Evolutionary conservation across 2,113 vertebrate genomes (phyloP).

Genomic region (Apaloderma vittatum): DNA sequence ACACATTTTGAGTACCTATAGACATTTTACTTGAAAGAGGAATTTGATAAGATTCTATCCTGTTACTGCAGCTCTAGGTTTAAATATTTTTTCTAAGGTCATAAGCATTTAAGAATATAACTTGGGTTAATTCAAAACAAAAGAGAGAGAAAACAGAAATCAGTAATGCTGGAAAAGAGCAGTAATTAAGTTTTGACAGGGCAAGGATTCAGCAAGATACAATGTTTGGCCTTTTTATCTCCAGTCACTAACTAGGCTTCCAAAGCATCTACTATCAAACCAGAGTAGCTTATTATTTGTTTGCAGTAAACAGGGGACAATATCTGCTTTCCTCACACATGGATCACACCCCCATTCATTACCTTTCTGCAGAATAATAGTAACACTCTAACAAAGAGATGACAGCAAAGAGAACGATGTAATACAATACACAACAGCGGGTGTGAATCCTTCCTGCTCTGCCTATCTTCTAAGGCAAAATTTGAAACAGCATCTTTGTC

Average conservation of each 20-base stretch:
- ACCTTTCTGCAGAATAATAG: background rate
- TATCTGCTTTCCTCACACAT: background rate
- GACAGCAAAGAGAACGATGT: background rate
- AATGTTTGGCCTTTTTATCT: background rate
- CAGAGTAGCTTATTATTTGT: background rate
- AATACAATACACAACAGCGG: background rate
- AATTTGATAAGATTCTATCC: background rate
- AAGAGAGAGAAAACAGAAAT: background rate
- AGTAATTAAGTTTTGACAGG: background rate
- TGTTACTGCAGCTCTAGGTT: background rate
- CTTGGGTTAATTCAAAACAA: background rate
- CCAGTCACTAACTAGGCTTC: background rate
- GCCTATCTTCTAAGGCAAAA: background rate
- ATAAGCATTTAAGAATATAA: background rate
- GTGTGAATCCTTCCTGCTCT: conserved; percentile 17
- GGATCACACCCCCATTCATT: background rate
- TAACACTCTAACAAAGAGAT: background rate
- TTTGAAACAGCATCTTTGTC: background rate
- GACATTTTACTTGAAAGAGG: background rate
- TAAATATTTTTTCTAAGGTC: background rate
- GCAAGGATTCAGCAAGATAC: background rate
- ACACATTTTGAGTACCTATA: rapidly evolving
- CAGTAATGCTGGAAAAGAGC: background rate
- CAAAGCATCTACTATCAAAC: background rate
- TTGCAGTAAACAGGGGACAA: background rate